phyloP scores from a whole-genome alignment of 2,113 vertebrate species.

The Dissostichus mawsoni region DNA sequence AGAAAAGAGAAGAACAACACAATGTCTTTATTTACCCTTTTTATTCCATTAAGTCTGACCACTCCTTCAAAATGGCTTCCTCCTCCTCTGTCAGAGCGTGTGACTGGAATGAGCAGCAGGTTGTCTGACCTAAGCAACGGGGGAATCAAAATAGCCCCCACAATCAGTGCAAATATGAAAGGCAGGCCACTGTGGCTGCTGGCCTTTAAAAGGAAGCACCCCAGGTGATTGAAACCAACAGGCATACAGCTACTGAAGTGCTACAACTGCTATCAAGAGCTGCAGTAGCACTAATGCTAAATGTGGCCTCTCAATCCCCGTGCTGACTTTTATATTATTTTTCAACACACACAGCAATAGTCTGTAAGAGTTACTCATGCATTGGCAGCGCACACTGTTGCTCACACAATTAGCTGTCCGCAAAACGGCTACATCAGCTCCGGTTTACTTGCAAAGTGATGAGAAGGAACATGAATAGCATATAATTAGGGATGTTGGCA shows the following conservation, averaged over 20 bases:
- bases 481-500: constrained; percentile 78
- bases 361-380: constrained; percentile 73
- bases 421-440: constrained; percentile 80
- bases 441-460: constrained; percentile 78
- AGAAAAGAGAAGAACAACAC: constrained; percentile 37
- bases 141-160: constrained; percentile 83
- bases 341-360: constrained; percentile 30
- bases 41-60: constrained; percentile 38
- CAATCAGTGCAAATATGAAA: constrained; percentile 82
- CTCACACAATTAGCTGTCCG: constrained; percentile 79
- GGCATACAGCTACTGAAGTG: constrained; percentile 66
- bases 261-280: constrained; percentile 41
- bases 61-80: constrained; percentile 69
- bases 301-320: constrained; percentile 42
- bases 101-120: constrained; percentile 71
- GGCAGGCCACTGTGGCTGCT: constrained; percentile 63
- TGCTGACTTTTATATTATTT: constrained; percentile 63
- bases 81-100: constrained; percentile 54
- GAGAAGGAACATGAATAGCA: constrained; percentile 74
- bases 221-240: constrained; percentile 59
- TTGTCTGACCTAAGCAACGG: constrained; percentile 53
- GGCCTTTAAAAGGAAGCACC: constrained; percentile 77
- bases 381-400: constrained; percentile 69
- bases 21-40: constrained; percentile 50
- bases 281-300: constrained; percentile 60